These are phyloP conservation scores for Ceratoteleas bidentatus DNA, from an alignment of 1,140 invertebrate species.

Conservation along the genomic window DNA sequence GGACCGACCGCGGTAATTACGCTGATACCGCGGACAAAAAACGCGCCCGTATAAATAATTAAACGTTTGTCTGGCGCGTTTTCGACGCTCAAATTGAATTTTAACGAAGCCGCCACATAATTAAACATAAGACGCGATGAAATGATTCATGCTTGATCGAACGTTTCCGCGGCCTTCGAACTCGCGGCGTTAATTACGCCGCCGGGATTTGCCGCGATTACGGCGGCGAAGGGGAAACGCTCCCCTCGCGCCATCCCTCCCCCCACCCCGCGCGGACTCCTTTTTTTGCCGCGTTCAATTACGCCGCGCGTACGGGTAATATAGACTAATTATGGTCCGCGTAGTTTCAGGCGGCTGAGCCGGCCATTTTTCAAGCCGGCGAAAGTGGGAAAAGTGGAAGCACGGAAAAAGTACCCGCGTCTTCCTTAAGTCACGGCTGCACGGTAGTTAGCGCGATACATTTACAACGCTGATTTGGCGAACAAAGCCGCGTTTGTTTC, in stretches of 20 bases:
- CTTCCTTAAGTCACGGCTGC: conserved; percentile 24
- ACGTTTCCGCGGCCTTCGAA: conserved; percentile 32
- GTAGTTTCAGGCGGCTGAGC: conserved; percentile 24
- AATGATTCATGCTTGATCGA: conserved; percentile 37
- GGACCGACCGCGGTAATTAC: conserved; percentile 49
- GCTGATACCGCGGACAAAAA: conserved; percentile 40
- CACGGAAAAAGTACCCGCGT: conserved; percentile 14
- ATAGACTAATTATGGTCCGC: conserved; percentile 47
- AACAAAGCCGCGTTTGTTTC: too few species aligned
- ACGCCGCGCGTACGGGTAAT: conserved; percentile 12
- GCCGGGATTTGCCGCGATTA: conserved; percentile 12
- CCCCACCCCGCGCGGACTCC: too few species aligned
- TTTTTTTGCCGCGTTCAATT: conserved; percentile 23
- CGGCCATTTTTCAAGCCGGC: conserved; percentile 36
- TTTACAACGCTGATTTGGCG: too few species aligned
- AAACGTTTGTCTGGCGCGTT: conserved; percentile 47
- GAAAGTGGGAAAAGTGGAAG: conserved; percentile 29
- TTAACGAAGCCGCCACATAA: conserved; percentile 49
- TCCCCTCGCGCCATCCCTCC: neutral
- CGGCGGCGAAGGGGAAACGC: neutral
- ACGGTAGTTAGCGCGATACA: too few species aligned
- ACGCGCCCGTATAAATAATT: conserved; percentile 42
- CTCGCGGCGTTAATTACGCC: conserved; percentile 28
- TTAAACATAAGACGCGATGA: conserved; percentile 34
- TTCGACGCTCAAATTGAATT: conserved; percentile 47